Evolutionary conservation across 2,797 vertebrate species (phyloP), one percentile per base, ranked within the genome.

Genomic region (Molossus molossus): DNA sequence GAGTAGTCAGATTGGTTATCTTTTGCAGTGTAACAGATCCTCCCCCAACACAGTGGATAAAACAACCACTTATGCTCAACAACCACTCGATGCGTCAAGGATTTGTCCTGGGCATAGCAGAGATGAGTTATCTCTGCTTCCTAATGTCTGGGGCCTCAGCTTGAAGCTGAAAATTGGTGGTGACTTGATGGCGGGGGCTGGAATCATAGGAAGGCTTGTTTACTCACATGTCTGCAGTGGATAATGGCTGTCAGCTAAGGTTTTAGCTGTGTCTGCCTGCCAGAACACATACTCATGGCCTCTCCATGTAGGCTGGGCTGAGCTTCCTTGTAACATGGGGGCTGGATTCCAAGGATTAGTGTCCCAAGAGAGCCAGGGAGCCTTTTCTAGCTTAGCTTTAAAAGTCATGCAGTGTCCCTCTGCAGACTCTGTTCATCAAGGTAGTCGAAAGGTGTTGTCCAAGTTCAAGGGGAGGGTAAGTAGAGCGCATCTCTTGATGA

Each of bases 161-260:
- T 85, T 23, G 73, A 80, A 94, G 29, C 29, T 76, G 67, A 84
- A 92, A 92, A 69, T 64, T 60, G 48, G 25, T 81, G 45, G 17
- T 60, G 65, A 82, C 64, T 93, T 60, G 29, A 70, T 80, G 64
- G 33, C 45, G 29, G 29, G 29, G 27, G 18, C 48, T 90, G 57
- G 37, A 80, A 85, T 92, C 23, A 45, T 60, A 10, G 13, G 76
- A 83, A 45, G 37, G 0, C 48, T 76, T 64, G 53, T 94, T 86
- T 87, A 20, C 60, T 87, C 37, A 29, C 2, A 3, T 62, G 67
- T 77, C 79, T 84, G 25, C 64, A 48, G 40, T 29, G 23, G 18
- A n/a, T 55, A 12, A 57, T 90, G 84, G 37, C 60, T 60, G 70
- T 75, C 17, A 64, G 62, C 65, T 50, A 67, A 84, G 53, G 57